Conservation (phyloP, 2,113 vertebrate species). For the Chrysemys picta region DNA sequence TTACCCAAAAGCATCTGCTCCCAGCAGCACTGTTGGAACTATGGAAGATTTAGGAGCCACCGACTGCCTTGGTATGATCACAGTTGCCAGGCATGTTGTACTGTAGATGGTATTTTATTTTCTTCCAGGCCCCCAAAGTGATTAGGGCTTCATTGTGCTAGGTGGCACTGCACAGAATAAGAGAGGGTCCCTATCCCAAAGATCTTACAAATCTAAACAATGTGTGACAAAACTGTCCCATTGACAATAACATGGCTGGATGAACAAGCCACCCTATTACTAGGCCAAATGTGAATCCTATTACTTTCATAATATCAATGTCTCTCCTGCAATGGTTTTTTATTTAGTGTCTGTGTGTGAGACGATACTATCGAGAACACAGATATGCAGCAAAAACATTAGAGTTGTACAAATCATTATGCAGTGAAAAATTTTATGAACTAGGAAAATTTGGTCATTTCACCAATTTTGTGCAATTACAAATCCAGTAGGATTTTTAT, state of each 20-base stretch:
- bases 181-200: neutral
- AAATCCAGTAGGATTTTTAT: neutral
- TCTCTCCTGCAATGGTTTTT: neutral
- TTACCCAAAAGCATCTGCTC: neutral
- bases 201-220: neutral
- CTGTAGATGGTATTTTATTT: neutral
- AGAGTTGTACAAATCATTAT: neutral
- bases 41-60: neutral
- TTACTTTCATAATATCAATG: neutral
- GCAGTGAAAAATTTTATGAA: neutral
- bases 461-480: neutral
- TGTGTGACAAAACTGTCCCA: neutral
- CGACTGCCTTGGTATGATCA: neutral
- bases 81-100: neutral
- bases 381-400: too few relatives aligned
- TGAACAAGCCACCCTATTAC: neutral
- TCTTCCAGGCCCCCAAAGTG: neutral
- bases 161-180: neutral
- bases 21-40: neutral
- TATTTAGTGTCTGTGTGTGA: neutral
- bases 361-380: neutral
- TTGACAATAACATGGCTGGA: neutral
- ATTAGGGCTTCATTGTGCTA: neutral
- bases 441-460: neutral
- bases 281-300: neutral